Base-by-base conservation (phyloP, 2,797 vertebrate genomes). In the Pangasius sanitwongsei region DNA sequence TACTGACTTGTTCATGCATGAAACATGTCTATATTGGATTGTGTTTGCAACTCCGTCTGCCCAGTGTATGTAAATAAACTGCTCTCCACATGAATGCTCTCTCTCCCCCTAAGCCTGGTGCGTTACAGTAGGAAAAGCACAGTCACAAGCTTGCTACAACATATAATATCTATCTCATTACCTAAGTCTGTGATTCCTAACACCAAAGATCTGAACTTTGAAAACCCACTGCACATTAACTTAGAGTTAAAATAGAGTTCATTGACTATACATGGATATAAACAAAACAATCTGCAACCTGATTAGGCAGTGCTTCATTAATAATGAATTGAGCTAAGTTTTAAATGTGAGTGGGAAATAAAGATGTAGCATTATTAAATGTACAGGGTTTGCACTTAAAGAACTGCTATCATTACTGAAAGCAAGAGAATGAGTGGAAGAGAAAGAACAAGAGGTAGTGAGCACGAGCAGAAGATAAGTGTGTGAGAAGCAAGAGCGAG, bases 301-400 rank as follows among this genome's bases (percentile, higher is more conserved):
- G 81, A 63, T 61, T 28, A 83, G 81, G 4, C 75, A 85, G 67
- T 67, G 67, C 87, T 20, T 86, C 83, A 87, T 90, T 65, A 90
- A 90, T 87, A 89, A 91, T 89, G 72, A 89, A 90, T 81, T 78
- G 67, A 87, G 84, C 23, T 34, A 44, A 53, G 61, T 87, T 87
- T 91, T 72, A 90, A 90, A 89, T 89, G 85, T 82, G 83, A 57
- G 75, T 70, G 70, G 55, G 53, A 70, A 55, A 77, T 50, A 41
- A 65, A 3, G 55, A 84, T 78, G 59, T 83, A 86, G 44, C 53
- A 55, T 83, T 34, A 88, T 23, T 31, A 59, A 57, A 75, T 72
- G 82, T 87, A 86, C 84, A 83, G 67, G n/a, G 23, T 86, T 86
- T 81, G n/a, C 23, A 81, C 37, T 48, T 80, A 80, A 86, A 86